Conservation (phyloP, 2,113 vertebrate genomes). For the Labeo catla region DNA sequence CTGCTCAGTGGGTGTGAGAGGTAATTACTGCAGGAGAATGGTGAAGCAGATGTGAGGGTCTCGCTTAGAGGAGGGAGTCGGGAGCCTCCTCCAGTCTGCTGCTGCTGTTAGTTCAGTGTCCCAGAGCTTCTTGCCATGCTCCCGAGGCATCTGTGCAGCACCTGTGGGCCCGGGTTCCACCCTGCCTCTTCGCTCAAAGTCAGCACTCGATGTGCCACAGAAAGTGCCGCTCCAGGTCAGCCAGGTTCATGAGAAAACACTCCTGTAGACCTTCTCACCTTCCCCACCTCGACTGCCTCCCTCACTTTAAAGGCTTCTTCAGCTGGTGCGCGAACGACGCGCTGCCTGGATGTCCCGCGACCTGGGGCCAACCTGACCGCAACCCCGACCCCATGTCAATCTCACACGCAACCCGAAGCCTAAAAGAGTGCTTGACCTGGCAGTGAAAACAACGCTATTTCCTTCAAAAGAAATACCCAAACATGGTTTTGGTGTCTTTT, state of each 20-base stretch:
- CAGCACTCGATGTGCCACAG: slow-evolving; percentile 61
- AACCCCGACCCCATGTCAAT: slow-evolving; percentile 64
- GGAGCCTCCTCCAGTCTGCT: slow-evolving; percentile 61
- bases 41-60: slow-evolving; percentile 78
- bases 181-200: slow-evolving; percentile 66
- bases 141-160: slow-evolving; percentile 77
- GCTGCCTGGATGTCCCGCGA: slow-evolving; percentile 66
- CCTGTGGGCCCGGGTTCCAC: slow-evolving; percentile 68
- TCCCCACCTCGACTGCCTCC: slow-evolving; percentile 55
- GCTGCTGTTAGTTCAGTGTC: slow-evolving; percentile 52
- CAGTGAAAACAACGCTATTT: slow-evolving; percentile 54
- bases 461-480: neutral
- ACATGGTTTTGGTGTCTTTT: neutral
- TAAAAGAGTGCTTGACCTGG: slow-evolving; percentile 56
- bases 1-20: slow-evolving; percentile 69
- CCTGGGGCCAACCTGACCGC: slow-evolving; percentile 57
- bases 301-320: slow-evolving; percentile 70
- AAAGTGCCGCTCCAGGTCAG: slow-evolving; percentile 61
- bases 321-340: slow-evolving; percentile 40
- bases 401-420: slow-evolving; percentile 60
- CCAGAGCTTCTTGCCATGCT: slow-evolving; percentile 65
- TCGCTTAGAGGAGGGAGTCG: slow-evolving; percentile 66
- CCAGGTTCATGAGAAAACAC: slow-evolving; percentile 74
- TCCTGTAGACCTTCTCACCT: slow-evolving; percentile 76
- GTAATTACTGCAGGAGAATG: slow-evolving; percentile 76